Conservation (phyloP, 2,113 vertebrate genomes). For the Epinephelus moara region DNA sequence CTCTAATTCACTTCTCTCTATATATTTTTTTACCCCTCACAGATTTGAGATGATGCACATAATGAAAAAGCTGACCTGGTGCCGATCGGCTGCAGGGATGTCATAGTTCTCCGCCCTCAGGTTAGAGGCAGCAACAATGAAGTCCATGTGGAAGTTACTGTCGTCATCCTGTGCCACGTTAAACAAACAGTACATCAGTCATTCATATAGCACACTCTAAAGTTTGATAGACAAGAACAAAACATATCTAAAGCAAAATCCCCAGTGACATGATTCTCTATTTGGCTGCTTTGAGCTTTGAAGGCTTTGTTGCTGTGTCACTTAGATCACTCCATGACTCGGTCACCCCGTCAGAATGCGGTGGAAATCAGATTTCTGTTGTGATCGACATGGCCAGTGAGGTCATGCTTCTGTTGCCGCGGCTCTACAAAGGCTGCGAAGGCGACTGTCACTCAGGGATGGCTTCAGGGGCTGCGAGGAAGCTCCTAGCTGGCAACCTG, state of each 20-base stretch:
- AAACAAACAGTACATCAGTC: slow-evolving; percentile 20
- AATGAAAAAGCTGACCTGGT: slow-evolving; percentile 77
- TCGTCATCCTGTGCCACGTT: slow-evolving; percentile 86
- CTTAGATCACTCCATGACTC: slow-evolving; percentile 42
- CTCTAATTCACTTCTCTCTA: not conserved
- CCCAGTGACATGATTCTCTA: slow-evolving; percentile 11
- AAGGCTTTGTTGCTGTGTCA: slow-evolving; percentile 62
- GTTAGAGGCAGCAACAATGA: slow-evolving; percentile 88
- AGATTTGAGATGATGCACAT: not conserved
- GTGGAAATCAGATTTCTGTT: slow-evolving; percentile 65
- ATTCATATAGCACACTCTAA: not conserved
- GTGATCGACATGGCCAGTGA: slow-evolving; percentile 75
- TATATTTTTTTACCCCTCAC: not conserved
- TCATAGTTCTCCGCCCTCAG: slow-evolving; percentile 91
- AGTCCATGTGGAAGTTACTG: slow-evolving; percentile 88
- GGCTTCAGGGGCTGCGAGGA: slow-evolving; percentile 68
- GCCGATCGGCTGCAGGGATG: slow-evolving; percentile 84
- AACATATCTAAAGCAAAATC: slow-evolving; percentile 1
- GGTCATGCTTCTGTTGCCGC: slow-evolving; percentile 69
- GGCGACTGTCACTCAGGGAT: slow-evolving; percentile 63
- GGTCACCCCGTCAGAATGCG: slow-evolving; percentile 59
- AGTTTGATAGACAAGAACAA: slow-evolving; percentile 8
- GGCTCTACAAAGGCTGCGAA: slow-evolving; percentile 74
- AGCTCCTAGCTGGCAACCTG: slow-evolving; percentile 76
- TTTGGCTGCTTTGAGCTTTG: slow-evolving; percentile 31